A percentile compares a stretch with the other conserved stretches of the same genome.
Conservation (phyloP, 2,888 invertebrate species). For the Sphecodes monilicornis region DNA sequence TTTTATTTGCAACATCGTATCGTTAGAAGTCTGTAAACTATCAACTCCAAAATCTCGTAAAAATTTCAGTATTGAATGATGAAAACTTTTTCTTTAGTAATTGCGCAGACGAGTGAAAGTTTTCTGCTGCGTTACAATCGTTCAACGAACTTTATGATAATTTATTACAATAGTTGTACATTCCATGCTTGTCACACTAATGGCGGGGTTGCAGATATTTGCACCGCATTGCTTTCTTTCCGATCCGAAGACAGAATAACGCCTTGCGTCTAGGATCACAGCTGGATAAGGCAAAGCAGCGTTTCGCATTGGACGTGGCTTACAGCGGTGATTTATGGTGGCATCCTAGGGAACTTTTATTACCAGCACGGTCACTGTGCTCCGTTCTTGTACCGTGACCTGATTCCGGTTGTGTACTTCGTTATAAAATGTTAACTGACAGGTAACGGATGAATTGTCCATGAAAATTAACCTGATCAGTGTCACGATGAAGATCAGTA, state of each 20-base stretch:
- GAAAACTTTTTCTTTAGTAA: neutral
- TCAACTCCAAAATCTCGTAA: neutral
- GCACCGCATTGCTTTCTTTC: neutral
- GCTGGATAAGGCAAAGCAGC: conserved; percentile 1
- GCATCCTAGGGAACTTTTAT: conserved; percentile 20
- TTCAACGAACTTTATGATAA: neutral
- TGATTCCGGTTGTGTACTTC: conserved; percentile 4
- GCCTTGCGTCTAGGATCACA: conserved; percentile 16
- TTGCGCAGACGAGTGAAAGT: neutral
- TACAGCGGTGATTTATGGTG: conserved; percentile 22
- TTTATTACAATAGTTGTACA: conserved; percentile 39
- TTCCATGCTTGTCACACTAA: conserved; percentile 40
- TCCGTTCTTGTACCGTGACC: neutral
- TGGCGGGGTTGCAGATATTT: conserved; percentile 34
- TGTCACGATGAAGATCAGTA: neutral
- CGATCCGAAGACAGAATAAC: neutral
- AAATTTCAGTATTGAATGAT: neutral
- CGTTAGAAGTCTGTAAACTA: too few relatives aligned
- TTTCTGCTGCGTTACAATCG: neutral
- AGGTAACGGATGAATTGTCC: neutral
- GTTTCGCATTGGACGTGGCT: conserved; percentile 17
- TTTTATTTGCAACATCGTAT: neutral
- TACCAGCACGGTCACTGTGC: neutral
- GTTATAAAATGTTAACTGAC: neutral
- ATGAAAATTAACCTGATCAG: neutral